Base-by-base conservation (phyloP, 1,140 invertebrate genomes). In the Ericerus pela region DNA sequence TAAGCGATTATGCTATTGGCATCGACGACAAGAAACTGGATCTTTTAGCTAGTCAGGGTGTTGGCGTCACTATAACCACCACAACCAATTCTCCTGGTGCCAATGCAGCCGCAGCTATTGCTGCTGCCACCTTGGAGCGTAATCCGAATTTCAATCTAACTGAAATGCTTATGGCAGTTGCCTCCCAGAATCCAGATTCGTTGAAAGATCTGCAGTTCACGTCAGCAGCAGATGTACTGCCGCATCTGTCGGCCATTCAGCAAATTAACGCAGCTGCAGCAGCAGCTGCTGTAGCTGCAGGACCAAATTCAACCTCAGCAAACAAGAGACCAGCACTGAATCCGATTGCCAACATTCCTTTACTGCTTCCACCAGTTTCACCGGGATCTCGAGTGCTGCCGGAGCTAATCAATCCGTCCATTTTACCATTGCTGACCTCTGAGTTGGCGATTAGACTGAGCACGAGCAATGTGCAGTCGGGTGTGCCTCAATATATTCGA, bases 361-460 rank as follows among this genome's bases (percentile, higher is more conserved):
- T 41, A 4, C 27, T 37, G 20, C 29, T 56, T 16, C 54, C 56
- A 18, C 58, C 59, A 18, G 54, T 62, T 52, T 60, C 61, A 18
- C 62, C 66, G 8, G 30, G 51, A 27, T 47, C 53, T 8, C 28
- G 58, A 27, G 33, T 54, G 1, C 53, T 54, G 1, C n/a, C 61
- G n/a, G 62, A 62, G n/a, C 51, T 60, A 26, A 27, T 60, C 6
- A 58, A 57, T 38, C 57, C 51, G 31, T 57, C 62, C 6, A 60
- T 64, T 28, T 31, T 65, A 51, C 63, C 63, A 12, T 58, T 63
- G 29, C 54, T 64, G 29, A 60, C 60, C n/a, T 57, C 64, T 1
- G 65, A 66, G 26, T 58, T 66, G 11, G 72, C 70, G 24, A 31
- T 66, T 4, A 62, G 69, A 20, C 68, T 72, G 8, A 61, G 68